Evolutionary conservation across 1,140 invertebrate species (phyloP), one percentile per base, ranked within the genome.

Genomic region (Mycetomoellerius zeteki): DNA sequence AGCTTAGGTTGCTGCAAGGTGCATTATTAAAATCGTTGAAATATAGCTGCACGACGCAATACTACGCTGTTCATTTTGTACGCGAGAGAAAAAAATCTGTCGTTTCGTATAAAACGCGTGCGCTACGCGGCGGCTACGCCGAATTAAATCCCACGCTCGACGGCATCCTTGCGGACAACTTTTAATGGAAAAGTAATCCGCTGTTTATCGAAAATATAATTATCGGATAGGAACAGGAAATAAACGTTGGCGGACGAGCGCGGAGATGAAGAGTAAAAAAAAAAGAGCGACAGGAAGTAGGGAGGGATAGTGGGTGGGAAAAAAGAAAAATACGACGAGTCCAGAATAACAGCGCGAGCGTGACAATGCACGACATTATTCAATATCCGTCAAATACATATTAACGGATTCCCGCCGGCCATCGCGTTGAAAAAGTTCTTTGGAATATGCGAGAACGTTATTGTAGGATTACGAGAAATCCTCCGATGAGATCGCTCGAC

Each of bases 201-300:
- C 69, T 84, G 80, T 84, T 84, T 84, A 84, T 84, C 69, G 80
- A 84, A 84, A 84, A 84, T 84, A 84, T 84, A 84, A 84, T 84
- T 84, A 84, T 84, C 52, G 37, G 69, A 33, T 60, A 24, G 69
- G 54, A 82, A 75, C 69, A 58, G 69, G 37, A 73, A 84, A 84
- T 73, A 84, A 84, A 84, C 56, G 80, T 54, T 27, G 24, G 80
- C 33, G 67, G n/a, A 60, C 54, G 65, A 60, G 37, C 21, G 52
- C 65, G 21, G 21, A 56, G 33, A 72, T 73, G 54, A 82, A 60
- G 47, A 54, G 10, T n/a, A 58, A 43, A 58, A 58, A 56, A 14
- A 30, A 7, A 16, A 33, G 7, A 58, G 6, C 21, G 16, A 10
- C 37, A 43, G 37, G 8, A 43, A 43, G 37, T 12, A 43, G 37